Percentiles rank a stretch among this genome's conserved stretches.
Evolutionary conservation across 2,888 invertebrate species (phyloP).

Genomic region (Metallyticus violacea): DNA sequence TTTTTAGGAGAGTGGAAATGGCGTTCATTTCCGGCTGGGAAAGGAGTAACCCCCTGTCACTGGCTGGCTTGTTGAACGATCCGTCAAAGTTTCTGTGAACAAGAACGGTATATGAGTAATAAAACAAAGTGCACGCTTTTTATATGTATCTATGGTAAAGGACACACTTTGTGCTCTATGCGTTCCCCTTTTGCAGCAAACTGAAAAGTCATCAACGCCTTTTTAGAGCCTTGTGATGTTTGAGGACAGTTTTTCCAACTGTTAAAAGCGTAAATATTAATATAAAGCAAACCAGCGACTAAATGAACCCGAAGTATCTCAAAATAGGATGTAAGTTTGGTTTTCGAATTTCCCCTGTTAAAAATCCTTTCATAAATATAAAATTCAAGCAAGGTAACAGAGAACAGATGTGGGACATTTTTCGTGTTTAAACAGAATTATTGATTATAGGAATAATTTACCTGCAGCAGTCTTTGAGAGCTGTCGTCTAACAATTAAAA

Average conservation of each 20-base stretch:
- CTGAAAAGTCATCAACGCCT: no score
- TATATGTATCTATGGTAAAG: neutral
- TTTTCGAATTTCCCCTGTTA: no score
- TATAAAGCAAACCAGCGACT: neutral
- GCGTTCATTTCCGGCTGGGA: neutral
- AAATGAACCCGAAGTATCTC: neutral
- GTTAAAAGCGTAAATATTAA: neutral
- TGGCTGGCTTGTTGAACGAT: neutral
- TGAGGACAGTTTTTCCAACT: neutral
- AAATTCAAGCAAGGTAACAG: no score
- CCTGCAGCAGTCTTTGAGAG: no score
- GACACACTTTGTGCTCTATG: neutral
- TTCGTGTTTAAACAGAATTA: no score
- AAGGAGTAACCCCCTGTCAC: neutral
- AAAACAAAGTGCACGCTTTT: neutral
- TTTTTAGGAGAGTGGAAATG: neutral
- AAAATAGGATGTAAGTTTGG: no score
- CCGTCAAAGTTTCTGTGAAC: neutral
- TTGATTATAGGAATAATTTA: no score
- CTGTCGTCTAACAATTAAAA: no score
- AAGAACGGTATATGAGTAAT: neutral
- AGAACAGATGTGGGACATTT: no score
- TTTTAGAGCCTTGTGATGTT: neutral
- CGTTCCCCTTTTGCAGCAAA: neutral
- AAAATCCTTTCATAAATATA: no score